A percentile compares a stretch with the other conserved stretches of the same genome.
phyloP scores from a whole-genome alignment of 2,888 invertebrate species.

The Hofmannophila pseudospretella region DNA sequence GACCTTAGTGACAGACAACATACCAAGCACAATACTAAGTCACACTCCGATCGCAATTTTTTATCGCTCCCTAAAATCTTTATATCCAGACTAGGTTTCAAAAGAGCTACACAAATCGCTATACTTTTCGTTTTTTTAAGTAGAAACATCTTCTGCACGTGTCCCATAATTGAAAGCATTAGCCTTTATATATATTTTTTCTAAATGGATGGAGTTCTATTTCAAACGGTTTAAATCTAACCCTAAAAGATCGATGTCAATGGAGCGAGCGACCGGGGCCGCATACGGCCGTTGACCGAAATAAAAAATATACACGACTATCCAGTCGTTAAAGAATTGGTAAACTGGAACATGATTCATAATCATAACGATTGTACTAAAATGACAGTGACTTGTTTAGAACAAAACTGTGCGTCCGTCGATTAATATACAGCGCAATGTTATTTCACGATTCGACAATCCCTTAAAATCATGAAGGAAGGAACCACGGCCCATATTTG shows the following conservation, averaged over 20 bases:
- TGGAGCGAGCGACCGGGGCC: conserved; percentile 55
- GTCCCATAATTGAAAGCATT: conserved; percentile 2
- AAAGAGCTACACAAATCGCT: too few relatives aligned
- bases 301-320: conserved; percentile 59
- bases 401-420: too few relatives aligned
- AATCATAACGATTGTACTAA: conserved; percentile 20
- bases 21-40: too few relatives aligned
- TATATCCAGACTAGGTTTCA: too few relatives aligned
- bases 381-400: neutral
- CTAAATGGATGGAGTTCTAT: conserved; percentile 17
- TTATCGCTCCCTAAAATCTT: too few relatives aligned
- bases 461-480: too few relatives aligned
- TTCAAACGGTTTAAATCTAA: conserved; percentile 45
- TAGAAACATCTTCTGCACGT: conserved; percentile 4
- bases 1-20: too few relatives aligned
- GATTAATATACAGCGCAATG: too few relatives aligned
- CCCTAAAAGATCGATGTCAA: conserved; percentile 64
- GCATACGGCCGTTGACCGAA: conserved; percentile 66
- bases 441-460: too few relatives aligned
- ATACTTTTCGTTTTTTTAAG: neutral
- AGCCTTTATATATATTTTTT: neutral
- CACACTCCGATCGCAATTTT: too few relatives aligned
- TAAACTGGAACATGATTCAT: conserved; percentile 54
- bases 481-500: too few relatives aligned
- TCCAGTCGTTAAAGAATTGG: conserved; percentile 47